Conservation (phyloP, 2,113 vertebrate species). For the Ciconia stormi region DNA sequence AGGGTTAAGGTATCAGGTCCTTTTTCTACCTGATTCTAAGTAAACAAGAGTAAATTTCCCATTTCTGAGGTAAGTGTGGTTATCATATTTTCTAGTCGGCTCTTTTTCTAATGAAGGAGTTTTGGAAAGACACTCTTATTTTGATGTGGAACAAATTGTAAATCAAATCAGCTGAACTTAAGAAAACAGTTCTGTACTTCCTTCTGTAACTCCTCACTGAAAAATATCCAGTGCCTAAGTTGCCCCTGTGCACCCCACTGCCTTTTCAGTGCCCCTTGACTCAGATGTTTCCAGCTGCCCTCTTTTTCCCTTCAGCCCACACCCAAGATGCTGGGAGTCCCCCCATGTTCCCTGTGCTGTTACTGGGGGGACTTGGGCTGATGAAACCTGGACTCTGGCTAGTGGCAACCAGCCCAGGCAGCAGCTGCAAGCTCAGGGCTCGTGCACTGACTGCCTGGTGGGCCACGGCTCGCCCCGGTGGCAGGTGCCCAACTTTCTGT, state of each 20-base stretch:
- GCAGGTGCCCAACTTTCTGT: not conserved
- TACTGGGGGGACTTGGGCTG: not conserved
- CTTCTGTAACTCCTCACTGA: not conserved
- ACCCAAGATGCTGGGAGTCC: no score
- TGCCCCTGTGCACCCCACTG: not conserved
- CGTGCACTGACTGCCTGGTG: fast-evolving
- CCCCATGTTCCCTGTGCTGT: not conserved
- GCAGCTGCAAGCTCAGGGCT: not conserved
- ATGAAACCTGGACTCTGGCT: not conserved
- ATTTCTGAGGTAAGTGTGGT: not conserved
- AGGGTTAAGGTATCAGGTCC: not conserved
- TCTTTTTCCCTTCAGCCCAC: not conserved
- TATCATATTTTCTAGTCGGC: not conserved
- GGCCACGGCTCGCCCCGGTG: fast-evolving
- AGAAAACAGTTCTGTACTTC: not conserved
- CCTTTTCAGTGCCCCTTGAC: not conserved
- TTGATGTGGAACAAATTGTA: not conserved
- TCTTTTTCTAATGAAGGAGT: not conserved
- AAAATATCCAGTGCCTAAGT: not conserved
- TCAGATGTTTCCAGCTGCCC: not conserved
- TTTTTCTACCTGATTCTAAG: not conserved
- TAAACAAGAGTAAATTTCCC: not conserved
- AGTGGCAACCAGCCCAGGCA: not conserved
- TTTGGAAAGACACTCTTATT: not conserved
- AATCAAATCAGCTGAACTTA: not conserved